A percentile compares a stretch with the other conserved stretches of the same genome.
Evolutionary conservation across 2,797 vertebrate genomes (phyloP).

Genomic region (Pseudocheirus occidentalis): DNA sequence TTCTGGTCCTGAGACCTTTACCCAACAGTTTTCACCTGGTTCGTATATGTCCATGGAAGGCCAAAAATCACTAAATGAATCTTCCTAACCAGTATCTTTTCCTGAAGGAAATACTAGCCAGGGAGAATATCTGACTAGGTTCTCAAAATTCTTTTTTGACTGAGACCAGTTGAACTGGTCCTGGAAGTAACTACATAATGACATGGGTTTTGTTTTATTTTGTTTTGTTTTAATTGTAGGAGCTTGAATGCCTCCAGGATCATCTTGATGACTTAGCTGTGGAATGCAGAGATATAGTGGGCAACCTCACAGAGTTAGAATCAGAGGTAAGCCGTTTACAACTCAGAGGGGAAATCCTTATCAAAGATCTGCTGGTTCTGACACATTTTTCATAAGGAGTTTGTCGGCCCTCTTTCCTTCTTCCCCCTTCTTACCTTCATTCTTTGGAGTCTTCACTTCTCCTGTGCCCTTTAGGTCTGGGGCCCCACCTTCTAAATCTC

Average conservation of each 20-base stretch:
- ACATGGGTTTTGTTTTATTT: constrained; percentile 8
- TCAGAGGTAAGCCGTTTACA: constrained; percentile 89
- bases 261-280: constrained; percentile 93
- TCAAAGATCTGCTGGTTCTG: constrained; percentile 2
- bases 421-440: neutral
- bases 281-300: constrained; percentile 93
- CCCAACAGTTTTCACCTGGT: neutral
- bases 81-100: neutral
- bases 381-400: neutral
- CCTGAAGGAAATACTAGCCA: neutral
- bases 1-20: neutral
- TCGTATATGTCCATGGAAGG: neutral
- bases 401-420: neutral
- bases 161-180: neutral
- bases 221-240: constrained; percentile 81
- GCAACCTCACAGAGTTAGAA: constrained; percentile 95
- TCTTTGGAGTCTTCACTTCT: neutral
- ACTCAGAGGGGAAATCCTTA: neutral
- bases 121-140: neutral
- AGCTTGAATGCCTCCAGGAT: constrained; percentile 97
- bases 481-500: neutral
- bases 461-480: neutral
- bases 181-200: neutral
- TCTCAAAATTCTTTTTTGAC: constrained; percentile 2
- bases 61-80: neutral